Conservation (phyloP, 2,113 vertebrate species). For the Cyanoliseus patagonus region DNA sequence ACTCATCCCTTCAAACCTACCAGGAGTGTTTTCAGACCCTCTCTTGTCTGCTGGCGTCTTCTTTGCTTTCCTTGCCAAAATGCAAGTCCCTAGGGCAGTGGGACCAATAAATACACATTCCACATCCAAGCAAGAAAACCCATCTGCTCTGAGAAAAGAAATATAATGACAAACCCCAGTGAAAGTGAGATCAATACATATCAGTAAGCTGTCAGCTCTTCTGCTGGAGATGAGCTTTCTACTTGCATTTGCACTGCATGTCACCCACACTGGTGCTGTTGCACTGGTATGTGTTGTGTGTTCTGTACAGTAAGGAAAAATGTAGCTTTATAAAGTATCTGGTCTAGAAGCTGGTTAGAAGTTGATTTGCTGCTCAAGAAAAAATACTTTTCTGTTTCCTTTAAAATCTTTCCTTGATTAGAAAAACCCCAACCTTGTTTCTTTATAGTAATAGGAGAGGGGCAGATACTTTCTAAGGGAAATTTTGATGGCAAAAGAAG, state of each 20-base stretch:
- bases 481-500: not conserved
- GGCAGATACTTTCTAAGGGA: not conserved
- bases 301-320: not conserved
- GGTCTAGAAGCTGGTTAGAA: not conserved
- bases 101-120: slow-evolving; percentile 24
- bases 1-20: slow-evolving; percentile 38
- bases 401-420: not conserved
- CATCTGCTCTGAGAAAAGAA: not conserved
- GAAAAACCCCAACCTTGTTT: not conserved
- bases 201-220: not conserved
- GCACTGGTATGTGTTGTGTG: not conserved
- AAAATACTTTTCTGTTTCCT: not conserved
- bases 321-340: not conserved
- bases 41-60: not conserved
- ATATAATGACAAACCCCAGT: not conserved
- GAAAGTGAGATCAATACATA: not conserved
- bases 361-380: not conserved
- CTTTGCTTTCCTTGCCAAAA: slow-evolving; percentile 31
- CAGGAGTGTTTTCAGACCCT: slow-evolving; percentile 1
- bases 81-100: not conserved
- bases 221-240: not conserved
- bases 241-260: not conserved
- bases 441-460: not conserved
- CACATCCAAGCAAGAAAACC: not conserved
- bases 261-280: not conserved